Evolutionary conservation across 2,797 vertebrate genomes (phyloP).

Genomic region (Morelia viridis): DNA sequence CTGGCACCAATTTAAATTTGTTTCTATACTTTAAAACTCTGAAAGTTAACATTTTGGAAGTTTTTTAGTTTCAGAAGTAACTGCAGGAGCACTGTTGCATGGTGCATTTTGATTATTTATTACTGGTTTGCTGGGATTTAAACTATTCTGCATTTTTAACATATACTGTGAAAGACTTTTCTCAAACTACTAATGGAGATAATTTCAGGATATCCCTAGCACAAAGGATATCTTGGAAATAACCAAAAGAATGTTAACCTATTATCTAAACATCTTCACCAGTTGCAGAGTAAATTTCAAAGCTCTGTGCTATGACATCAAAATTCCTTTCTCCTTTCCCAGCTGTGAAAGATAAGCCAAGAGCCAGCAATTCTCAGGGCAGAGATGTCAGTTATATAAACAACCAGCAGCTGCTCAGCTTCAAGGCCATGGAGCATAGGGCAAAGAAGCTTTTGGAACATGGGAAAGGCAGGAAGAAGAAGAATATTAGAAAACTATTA

Average conservation of each 20-base stretch:
- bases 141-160: not conserved
- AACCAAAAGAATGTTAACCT: not conserved
- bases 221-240: not conserved
- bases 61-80: not conserved
- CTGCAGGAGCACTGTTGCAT: not conserved
- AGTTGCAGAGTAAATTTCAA: slow-evolving; percentile 3
- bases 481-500: not conserved
- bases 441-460: not conserved
- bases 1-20: not conserved
- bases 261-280: not conserved
- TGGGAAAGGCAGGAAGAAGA: not conserved
- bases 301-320: not conserved
- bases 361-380: not conserved
- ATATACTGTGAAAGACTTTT: not conserved
- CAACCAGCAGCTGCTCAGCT: not conserved
- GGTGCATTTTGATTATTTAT: not conserved
- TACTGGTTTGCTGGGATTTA: not conserved
- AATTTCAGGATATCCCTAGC: not conserved
- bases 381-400: not conserved
- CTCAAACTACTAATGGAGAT: not conserved
- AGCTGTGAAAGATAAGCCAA: not conserved
- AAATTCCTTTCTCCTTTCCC: not conserved
- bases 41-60: not conserved
- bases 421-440: not conserved
- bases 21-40: not conserved